Evolutionary conservation across 35 echinoderm and acorn worm species (phyloP), one percentile per base, ranked within the genome.

Genomic region (Holothuria glaberrima): DNA sequence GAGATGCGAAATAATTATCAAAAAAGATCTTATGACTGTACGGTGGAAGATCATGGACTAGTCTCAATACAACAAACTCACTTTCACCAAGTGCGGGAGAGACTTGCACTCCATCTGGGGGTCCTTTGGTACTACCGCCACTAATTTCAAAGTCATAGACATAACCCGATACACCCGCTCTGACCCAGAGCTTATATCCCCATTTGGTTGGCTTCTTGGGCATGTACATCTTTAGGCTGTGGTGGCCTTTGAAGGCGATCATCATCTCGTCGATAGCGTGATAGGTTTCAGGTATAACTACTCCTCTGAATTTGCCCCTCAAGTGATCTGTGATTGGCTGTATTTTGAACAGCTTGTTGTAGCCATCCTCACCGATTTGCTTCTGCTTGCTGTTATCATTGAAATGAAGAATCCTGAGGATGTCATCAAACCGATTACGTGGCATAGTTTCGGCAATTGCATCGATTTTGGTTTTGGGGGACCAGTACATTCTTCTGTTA

Each of bases 401-500:
- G 50, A 63, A 58, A 60, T 83, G 80, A 31, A 83, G 48, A 83
- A 30, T 20, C 6, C 16, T 30, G 33, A 83, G n/a, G 25, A 83
- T 60, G 12, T 84, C 56, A 59, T 84, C 52, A 84, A 84, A 84
- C 0, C 56, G 52, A 29, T 84, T 84, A 9, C 27, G 54, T 2
- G 57, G 3, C 54, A 84, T 84, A 4, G 80, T 63, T 60, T 62
- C 80, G 0, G 80, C 56, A 84, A 84, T 22, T 27, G 59, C 13
- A 61, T 14, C 27, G 16, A 60, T 26, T 57, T 21, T 82, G 1
- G 80, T 84, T 19, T 32, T 34, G 2, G 56, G 24, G 9, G 80
- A 83, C 80, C 80, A 83, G 54, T 83, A 83, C 80, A 83, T 83
- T 61, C 80, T 60, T 60, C 80, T 1, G 27, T 63, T 83, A 18